Conservation (phyloP, 2,113 vertebrate species). For the Dipodomys stephensi region DNA sequence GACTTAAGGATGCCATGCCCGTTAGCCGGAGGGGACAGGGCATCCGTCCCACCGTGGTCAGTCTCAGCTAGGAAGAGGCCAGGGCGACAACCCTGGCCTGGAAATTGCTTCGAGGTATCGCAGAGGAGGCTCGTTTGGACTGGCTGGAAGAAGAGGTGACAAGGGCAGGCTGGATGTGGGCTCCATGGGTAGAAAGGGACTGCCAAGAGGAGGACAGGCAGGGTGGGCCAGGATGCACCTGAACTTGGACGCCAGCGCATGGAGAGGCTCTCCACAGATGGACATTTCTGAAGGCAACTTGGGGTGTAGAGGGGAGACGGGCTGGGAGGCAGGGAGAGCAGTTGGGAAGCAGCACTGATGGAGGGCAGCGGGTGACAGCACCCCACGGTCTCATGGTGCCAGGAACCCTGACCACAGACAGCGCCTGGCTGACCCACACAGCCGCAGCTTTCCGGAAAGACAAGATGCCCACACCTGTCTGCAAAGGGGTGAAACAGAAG, state of each 20-base stretch:
- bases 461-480: no score
- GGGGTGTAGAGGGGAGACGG: background rate
- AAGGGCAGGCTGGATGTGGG: background rate
- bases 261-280: conserved; percentile 6
- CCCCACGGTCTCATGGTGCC: background rate
- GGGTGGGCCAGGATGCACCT: background rate
- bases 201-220: background rate
- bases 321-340: background rate
- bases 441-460: no score
- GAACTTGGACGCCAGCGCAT: background rate
- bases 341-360: background rate
- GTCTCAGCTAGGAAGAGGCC: background rate
- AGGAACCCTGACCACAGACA: background rate
- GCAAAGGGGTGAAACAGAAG: conserved; percentile 12
- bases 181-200: background rate
- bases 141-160: background rate
- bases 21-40: background rate
- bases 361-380: background rate
- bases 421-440: background rate
- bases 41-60: background rate
- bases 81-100: background rate
- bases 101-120: background rate
- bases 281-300: conserved; percentile 61
- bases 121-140: background rate
- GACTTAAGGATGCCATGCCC: background rate